Evolutionary conservation across 2,888 invertebrate species (phyloP), one percentile per base, ranked within the genome.

Genomic region (Augiades crinisus): DNA sequence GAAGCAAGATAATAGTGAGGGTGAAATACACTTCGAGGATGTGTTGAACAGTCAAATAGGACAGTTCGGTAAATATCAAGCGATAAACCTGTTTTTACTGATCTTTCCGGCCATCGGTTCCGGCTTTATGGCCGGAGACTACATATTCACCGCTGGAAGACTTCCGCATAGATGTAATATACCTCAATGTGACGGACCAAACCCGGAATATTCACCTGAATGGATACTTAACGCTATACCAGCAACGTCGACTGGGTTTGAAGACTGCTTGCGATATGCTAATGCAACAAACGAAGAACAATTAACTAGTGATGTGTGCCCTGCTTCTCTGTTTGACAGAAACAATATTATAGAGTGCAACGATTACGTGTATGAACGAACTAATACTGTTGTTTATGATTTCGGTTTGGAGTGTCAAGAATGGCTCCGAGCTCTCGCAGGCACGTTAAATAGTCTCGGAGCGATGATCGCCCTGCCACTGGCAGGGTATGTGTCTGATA

Each of bases 351-450:
- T 76, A 55, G 57, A 67, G 14, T 88, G 87, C 58, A 81, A 85
- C n/a, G 64, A 57, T 27, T 87, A 75, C 54, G 73, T 88, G 12
- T 75, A 82, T 55, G 76, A 73, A 36, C 77, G 74, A 58, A 83
- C 74, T 3, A 85, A 88, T 56, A 78, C 80, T 2, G 73, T 78
- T 8, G 87, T 87, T 17, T 87, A 80, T 59, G 87, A 87, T 55
- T 87, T 87, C 53, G 72, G 76, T 58, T 65, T 88, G 50, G 81
- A 82, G 61, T 90, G 90, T 61, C 83, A 91, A 47, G 90, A 87
- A 90, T 95, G 95, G 95, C 91, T 93, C 64, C 78, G 95, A 57
- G 91, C 94, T 3, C 72, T 95, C 54, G 92, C 95, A 21, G 95
- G 95, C 2, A 94, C 95, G n/a, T 79, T 94, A 7, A 94, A 94